Conservation (phyloP, 2,888 invertebrate genomes). For the Formica aserva region DNA sequence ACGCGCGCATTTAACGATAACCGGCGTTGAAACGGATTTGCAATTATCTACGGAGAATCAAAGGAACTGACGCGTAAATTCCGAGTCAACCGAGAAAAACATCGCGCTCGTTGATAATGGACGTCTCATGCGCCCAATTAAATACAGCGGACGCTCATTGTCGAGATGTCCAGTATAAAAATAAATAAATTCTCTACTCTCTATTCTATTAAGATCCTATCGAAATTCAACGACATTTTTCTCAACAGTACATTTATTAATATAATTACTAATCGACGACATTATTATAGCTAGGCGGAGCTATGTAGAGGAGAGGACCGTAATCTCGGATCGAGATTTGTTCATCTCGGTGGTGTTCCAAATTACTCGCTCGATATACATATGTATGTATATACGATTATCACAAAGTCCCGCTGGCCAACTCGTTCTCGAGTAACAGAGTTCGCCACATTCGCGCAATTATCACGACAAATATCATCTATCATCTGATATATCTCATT, state of each 20-base stretch:
- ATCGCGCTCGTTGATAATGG: slow-evolving; percentile 29
- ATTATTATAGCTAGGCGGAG: slow-evolving; percentile 48
- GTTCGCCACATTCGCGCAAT: slow-evolving; percentile 31
- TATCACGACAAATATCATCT: slow-evolving; percentile 26
- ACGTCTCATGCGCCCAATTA: slow-evolving; percentile 41
- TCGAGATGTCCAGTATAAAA: slow-evolving; percentile 76
- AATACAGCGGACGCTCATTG: slow-evolving; percentile 56
- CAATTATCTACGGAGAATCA: slow-evolving; percentile 55
- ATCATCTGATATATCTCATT: slow-evolving; percentile 6
- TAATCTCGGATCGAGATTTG: slow-evolving; percentile 23
- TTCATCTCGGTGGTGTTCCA: slow-evolving; percentile 30
- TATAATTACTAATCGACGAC: slow-evolving; percentile 41
- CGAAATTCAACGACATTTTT: slow-evolving; percentile 68
- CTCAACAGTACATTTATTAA: slow-evolving; percentile 57
- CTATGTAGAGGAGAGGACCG: slow-evolving; percentile 13
- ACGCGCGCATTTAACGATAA: slow-evolving; percentile 33
- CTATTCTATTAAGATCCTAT: slow-evolving; percentile 63
- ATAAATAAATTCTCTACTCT: slow-evolving; percentile 80
- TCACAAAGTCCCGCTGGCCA: slow-evolving; percentile 28
- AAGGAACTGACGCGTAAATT: slow-evolving; percentile 36
- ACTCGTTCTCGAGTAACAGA: slow-evolving; percentile 29
- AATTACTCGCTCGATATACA: slow-evolving; percentile 12
- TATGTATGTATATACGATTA: not conserved
- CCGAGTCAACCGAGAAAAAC: slow-evolving; percentile 45
- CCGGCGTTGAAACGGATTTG: slow-evolving; percentile 11